A percentile compares a stretch with the other conserved stretches of the same genome.
phyloP scores from a whole-genome alignment of 2,888 invertebrate genomes.

The Tetrapedia diversipes region DNA sequence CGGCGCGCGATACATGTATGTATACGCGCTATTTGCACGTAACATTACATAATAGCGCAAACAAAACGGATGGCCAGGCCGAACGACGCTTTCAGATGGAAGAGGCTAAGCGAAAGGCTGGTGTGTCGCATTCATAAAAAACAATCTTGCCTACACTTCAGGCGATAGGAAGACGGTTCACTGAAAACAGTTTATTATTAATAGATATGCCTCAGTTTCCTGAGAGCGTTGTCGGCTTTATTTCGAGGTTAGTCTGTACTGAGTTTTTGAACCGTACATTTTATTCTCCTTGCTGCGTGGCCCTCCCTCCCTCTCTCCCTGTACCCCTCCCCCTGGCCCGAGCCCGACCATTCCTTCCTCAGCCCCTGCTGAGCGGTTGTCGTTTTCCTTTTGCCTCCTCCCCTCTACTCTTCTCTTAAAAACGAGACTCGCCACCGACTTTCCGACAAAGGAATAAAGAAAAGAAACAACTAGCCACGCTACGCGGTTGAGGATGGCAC shows the following conservation, averaged over 20 bases:
- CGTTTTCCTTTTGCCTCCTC: constrained; percentile 63
- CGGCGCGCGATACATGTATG: constrained; percentile 28
- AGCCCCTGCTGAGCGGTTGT: constrained; percentile 60
- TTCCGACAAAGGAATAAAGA: constrained; percentile 82
- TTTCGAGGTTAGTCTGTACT: constrained; percentile 74
- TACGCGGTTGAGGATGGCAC: constrained; percentile 75
- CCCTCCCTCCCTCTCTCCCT: constrained; percentile 56
- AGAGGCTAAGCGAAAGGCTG: constrained; percentile 19
- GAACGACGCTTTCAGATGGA: constrained; percentile 31
- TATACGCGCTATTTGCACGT: constrained; percentile 42
- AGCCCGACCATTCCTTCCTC: constrained; percentile 61
- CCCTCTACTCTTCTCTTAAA: constrained; percentile 72
- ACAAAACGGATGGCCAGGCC: constrained; percentile 19
- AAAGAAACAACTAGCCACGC: constrained; percentile 81
- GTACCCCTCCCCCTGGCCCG: constrained; percentile 34
- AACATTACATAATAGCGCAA: constrained; percentile 51
- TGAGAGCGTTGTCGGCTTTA: constrained; percentile 69
- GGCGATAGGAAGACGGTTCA: constrained; percentile 38
- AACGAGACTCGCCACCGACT: constrained; percentile 81
- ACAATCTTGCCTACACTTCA: constrained; percentile 10
- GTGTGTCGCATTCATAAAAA: constrained; percentile 4
- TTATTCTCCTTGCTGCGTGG: constrained; percentile 70
- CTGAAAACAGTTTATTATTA: constrained; percentile 70
- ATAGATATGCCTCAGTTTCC: constrained; percentile 71
- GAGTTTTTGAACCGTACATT: constrained; percentile 74